Percentiles rank a stretch among this genome's conserved stretches.
phyloP scores from a whole-genome alignment of 2,888 invertebrate species.

The Cataglyphis altisquamis region DNA sequence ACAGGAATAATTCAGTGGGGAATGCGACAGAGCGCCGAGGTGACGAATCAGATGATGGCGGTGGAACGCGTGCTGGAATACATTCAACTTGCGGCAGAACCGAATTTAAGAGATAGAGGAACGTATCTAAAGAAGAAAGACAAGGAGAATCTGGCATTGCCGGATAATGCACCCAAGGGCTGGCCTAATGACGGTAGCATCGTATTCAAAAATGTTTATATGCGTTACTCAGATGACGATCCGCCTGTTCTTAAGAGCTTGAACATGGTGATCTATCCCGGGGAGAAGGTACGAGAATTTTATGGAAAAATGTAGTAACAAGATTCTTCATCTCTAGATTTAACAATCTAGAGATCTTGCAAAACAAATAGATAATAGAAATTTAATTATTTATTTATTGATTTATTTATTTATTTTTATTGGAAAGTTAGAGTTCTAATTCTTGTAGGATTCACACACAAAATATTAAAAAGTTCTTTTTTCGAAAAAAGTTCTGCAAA shows the following conservation, averaged over 20 bases:
- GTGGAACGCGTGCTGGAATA: slow-evolving; percentile 96
- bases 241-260: slow-evolving; percentile 87
- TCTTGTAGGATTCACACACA: background rate
- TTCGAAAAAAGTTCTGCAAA: background rate
- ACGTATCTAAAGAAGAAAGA: slow-evolving; percentile 67
- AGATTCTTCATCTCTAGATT: background rate
- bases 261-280: slow-evolving; percentile 82
- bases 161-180: slow-evolving; percentile 70
- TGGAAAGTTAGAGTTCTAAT: background rate
- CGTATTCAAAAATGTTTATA: slow-evolving; percentile 82
- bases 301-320: background rate
- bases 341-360: background rate
- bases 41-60: slow-evolving; percentile 92
- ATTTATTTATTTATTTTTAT: too few species aligned
- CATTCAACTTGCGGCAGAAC: slow-evolving; percentile 89
- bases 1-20: slow-evolving; percentile 91
- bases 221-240: slow-evolving; percentile 86
- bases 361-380: background rate
- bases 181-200: slow-evolving; percentile 83
- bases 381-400: background rate
- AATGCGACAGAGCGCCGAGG: slow-evolving; percentile 94
- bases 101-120: slow-evolving; percentile 77
- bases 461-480: background rate
- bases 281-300: slow-evolving; percentile 83
- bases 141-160: slow-evolving; percentile 38